Percentiles rank a stretch among this genome's conserved stretches.
phyloP scores from a whole-genome alignment of 2,888 invertebrate genomes.

The Scelioninae gen. 2 region DNA sequence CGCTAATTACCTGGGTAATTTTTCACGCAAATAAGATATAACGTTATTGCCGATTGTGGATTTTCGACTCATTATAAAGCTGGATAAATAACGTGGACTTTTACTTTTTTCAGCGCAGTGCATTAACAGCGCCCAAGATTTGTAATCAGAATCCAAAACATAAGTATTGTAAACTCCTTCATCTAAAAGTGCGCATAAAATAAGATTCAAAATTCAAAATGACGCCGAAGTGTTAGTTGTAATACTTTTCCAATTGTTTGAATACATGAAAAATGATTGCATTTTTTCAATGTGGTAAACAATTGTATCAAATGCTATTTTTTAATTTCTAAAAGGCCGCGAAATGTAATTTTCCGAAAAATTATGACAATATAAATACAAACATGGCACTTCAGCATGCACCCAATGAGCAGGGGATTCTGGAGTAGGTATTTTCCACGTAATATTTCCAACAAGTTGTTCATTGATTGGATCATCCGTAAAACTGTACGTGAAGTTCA shows the following conservation, averaged over 20 bases:
- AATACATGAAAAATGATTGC: too few relatives aligned
- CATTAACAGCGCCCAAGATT: slow-evolving; percentile 87
- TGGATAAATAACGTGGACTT: slow-evolving; percentile 87
- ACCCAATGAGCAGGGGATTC: slow-evolving; percentile 89
- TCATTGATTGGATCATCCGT: slow-evolving; percentile 90
- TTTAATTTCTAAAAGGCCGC: too few relatives aligned
- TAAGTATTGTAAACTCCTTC: slow-evolving; percentile 93
- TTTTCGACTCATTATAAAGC: slow-evolving; percentile 85
- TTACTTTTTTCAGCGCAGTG: slow-evolving; percentile 91
- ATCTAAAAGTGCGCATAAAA: too few relatives aligned
- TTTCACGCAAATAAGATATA: slow-evolving; percentile 85
- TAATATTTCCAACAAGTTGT: slow-evolving; percentile 88
- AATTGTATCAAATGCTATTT: too few relatives aligned
- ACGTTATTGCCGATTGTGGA: slow-evolving; percentile 80
- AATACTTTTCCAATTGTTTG: too few relatives aligned
- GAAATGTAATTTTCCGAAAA: neutral
- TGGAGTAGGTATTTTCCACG: slow-evolving; percentile 87
- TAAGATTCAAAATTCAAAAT: too few relatives aligned
- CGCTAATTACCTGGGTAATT: slow-evolving; percentile 78
- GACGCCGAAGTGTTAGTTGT: too few relatives aligned
- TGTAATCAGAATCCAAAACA: slow-evolving; percentile 89
- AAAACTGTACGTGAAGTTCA: slow-evolving; percentile 93
- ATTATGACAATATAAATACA: neutral
- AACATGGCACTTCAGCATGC: slow-evolving; percentile 90
- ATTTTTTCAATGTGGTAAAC: too few relatives aligned